A percentile compares a stretch with the other conserved stretches of the same genome.
Evolutionary conservation across 2,113 vertebrate genomes (phyloP).

Genomic region (Poeciliopsis turrubarensis): DNA sequence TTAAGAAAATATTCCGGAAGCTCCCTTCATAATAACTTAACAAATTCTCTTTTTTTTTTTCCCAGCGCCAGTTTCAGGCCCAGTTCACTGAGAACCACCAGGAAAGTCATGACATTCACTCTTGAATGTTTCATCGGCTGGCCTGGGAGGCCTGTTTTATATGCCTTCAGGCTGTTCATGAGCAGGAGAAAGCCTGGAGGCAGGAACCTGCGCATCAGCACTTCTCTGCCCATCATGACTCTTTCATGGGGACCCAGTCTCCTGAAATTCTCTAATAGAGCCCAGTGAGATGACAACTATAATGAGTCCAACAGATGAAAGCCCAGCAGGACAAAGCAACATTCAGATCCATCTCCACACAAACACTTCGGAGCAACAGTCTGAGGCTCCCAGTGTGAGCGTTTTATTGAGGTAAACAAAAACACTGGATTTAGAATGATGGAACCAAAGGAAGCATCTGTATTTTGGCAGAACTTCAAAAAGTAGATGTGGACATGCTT

Average conservation of each 20-base stretch:
- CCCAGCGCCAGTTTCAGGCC: slow-evolving; percentile 1
- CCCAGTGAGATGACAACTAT: slow-evolving; percentile 62
- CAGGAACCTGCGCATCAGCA: slow-evolving; percentile 74
- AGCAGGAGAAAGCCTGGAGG: slow-evolving; percentile 73
- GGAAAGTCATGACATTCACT: slow-evolving; percentile 40
- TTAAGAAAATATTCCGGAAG: slow-evolving; percentile 5
- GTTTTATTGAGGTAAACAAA: slow-evolving; percentile 59
- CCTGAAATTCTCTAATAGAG: slow-evolving; percentile 59
- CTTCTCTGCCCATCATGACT: slow-evolving; percentile 67
- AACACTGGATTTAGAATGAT: slow-evolving; percentile 28
- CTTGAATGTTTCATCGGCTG: slow-evolving; percentile 64
- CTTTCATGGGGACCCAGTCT: slow-evolving; percentile 66
- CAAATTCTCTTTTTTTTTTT: slow-evolving; percentile 15
- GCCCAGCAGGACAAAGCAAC: slow-evolving; percentile 65
- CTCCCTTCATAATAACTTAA: slow-evolving; percentile 19
- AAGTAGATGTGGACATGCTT: background rate
- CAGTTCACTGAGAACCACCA: slow-evolving; percentile 10
- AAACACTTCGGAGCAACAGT: slow-evolving; percentile 23
- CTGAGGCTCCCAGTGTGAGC: slow-evolving; percentile 29
- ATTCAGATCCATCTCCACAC: slow-evolving; percentile 40
- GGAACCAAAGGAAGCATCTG: slow-evolving; percentile 30
- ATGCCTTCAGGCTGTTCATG: slow-evolving; percentile 71
- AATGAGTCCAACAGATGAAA: slow-evolving; percentile 72
- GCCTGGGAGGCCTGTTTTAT: slow-evolving; percentile 51
- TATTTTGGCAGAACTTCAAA: slow-evolving; percentile 40